Conservation (phyloP, 2,113 vertebrate species). For the Balaenoptera acutorostrata region DNA sequence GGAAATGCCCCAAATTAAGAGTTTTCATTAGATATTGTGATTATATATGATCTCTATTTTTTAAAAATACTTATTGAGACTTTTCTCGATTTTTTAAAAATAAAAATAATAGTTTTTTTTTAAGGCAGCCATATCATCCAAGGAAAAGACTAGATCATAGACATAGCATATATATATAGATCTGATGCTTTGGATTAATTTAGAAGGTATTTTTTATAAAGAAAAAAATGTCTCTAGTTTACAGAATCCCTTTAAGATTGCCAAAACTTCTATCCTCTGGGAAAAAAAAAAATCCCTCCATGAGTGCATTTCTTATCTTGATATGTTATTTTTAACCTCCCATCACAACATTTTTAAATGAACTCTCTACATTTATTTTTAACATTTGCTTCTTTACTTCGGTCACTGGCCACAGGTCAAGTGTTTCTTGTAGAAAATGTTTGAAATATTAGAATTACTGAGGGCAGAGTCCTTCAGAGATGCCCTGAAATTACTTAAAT, state of each 20-base stretch:
- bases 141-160: not conserved
- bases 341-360: not conserved
- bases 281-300: not conserved
- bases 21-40: not conserved
- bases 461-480: not conserved
- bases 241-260: not conserved
- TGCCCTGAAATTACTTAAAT: not conserved
- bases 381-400: not conserved
- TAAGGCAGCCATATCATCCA: not conserved
- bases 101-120: not conserved
- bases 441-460: slow-evolving; percentile 11
- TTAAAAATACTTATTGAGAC: not conserved
- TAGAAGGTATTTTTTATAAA: not conserved
- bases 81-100: not conserved
- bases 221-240: not conserved
- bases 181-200: not conserved
- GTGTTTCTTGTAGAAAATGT: not conserved
- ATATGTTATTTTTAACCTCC: not conserved
- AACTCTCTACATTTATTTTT: not conserved
- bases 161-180: not conserved
- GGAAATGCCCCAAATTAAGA: not conserved
- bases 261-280: not conserved
- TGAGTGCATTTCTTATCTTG: not conserved
- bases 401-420: not conserved
- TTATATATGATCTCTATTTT: not conserved